phyloP scores from a whole-genome alignment of 2,888 invertebrate species.

The Prionchulus punctatus region DNA sequence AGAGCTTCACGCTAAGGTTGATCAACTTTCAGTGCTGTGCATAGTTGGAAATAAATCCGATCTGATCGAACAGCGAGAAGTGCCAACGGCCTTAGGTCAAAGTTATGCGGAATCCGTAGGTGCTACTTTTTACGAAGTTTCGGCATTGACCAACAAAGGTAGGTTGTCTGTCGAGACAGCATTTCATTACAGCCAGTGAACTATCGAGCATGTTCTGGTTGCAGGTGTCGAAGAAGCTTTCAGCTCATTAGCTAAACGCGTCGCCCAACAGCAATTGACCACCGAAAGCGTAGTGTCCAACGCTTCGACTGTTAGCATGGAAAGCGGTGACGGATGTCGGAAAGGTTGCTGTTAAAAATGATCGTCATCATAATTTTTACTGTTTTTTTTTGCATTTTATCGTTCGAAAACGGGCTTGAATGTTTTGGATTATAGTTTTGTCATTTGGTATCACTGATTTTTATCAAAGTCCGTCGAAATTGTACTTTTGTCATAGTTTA shows the following conservation, averaged over 20 bases:
- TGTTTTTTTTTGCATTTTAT: no score
- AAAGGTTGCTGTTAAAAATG: neutral
- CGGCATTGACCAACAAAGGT: constrained; percentile 44
- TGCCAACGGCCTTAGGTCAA: constrained; percentile 49
- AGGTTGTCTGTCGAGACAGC: no score
- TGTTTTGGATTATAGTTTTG: no score
- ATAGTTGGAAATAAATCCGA: constrained; percentile 74
- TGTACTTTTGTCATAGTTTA: no score
- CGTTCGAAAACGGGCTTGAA: no score
- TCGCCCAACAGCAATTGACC: neutral
- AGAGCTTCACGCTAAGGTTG: constrained; percentile 44
- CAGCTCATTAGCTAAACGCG: neutral
- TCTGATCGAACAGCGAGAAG: constrained; percentile 47
- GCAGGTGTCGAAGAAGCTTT: neutral
- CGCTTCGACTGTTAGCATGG: neutral
- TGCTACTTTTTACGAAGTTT: constrained; percentile 67
- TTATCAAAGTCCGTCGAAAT: no score
- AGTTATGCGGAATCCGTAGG: constrained; percentile 62
- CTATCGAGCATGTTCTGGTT: neutral
- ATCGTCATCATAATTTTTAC: no score
- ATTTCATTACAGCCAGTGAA: no score
- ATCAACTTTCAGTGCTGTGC: constrained; percentile 58
- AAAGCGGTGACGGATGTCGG: neutral
- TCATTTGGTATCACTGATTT: no score
- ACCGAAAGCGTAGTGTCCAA: neutral